Base-by-base conservation (phyloP, 2,888 invertebrate species). In the Lypha dubia region DNA sequence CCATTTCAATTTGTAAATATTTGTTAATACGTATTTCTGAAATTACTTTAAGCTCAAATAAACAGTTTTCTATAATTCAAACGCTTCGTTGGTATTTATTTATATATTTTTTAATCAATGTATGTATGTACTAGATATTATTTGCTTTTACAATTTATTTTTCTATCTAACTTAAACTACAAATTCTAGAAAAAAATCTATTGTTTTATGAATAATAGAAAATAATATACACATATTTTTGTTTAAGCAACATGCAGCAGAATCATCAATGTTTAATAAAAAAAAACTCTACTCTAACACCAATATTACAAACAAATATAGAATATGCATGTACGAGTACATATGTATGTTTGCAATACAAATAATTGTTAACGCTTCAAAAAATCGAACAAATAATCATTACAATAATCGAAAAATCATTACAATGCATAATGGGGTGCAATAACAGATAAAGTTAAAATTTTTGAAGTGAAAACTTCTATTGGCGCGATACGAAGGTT, bases 191-290 rank as follows among this genome's bases (percentile, higher is more conserved):
- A 17, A 62, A 71, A 13, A 63, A 41, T 41, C 28, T 41, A 51
- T 44, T 63, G 44, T 74, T 74, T 60, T 17, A 62, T n/a, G 6
- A 24, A 62, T n/a, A 28, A 62, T n/a, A 28, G 9, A 4, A 60
- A 22, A 22, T 20, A 32, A 15, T 28, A 53, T n/a, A n/a, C n/a
- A 24, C 35, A 35, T 49, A 7, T 28, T 38, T 20, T 38, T 62
- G 1, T 51, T 63, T 53, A 41, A 53, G 20, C 28, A 41, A 28
- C 41, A 53, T 53, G 24, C 6, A 51, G 24, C 11, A 73, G 7
- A n/a, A 62, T 15, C 35, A 68, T 20, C 28, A 56, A 56, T 58
- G 41, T 51, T 62, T 38, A 28, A 41, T 28, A 53, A 28, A 53
- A 41, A 28, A n/a, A n/a, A n/a, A n/a, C n/a, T n/a, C 17, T 9